Evolutionary conservation across 2,113 vertebrate species (phyloP).

Genomic region (Pseudorhombus dupliciocellatus): DNA sequence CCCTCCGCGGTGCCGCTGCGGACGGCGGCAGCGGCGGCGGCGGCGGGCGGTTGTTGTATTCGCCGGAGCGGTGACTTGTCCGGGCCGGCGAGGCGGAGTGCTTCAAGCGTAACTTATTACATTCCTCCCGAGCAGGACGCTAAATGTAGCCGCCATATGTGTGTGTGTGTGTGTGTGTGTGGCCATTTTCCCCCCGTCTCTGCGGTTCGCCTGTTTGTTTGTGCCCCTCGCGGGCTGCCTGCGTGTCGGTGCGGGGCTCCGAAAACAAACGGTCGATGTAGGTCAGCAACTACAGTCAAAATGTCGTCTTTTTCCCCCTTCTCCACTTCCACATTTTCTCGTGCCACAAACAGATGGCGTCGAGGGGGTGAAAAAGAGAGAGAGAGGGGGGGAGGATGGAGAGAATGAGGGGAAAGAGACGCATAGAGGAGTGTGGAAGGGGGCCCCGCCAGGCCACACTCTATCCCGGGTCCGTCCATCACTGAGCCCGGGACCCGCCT

Average conservation of each 20-base stretch:
- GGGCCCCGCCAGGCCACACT: conserved; percentile 74
- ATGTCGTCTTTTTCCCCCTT: conserved; percentile 73
- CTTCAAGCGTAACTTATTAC: conserved; percentile 76
- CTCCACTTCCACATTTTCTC: conserved; percentile 73
- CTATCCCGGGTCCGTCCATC: conserved; percentile 55
- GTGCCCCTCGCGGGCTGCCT: neutral
- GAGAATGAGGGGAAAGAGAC: conserved; percentile 64
- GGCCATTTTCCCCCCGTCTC: neutral
- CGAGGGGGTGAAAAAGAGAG: conserved; percentile 33
- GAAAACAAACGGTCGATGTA: conserved; percentile 58
- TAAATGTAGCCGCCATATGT: conserved; percentile 31
- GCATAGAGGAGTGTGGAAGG: conserved; percentile 69
- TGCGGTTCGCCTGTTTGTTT: neutral
- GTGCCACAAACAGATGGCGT: conserved; percentile 79
- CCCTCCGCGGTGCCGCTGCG: too few relatives aligned
- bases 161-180: neutral
- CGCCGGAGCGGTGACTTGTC: conserved; percentile 60
- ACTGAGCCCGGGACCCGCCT: conserved; percentile 24
- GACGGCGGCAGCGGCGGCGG: neutral
- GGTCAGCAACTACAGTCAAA: conserved; percentile 74
- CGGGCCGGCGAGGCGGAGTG: conserved; percentile 71
- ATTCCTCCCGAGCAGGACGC: conserved; percentile 61
- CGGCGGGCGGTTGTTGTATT: neutral
- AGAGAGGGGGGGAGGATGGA: conserved; percentile 47
- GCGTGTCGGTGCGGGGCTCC: conserved; percentile 10